A percentile compares a stretch with the other conserved stretches of the same genome.
Conservation (phyloP, 2,888 invertebrate species). For the Caenorhabditis japonica region DNA sequence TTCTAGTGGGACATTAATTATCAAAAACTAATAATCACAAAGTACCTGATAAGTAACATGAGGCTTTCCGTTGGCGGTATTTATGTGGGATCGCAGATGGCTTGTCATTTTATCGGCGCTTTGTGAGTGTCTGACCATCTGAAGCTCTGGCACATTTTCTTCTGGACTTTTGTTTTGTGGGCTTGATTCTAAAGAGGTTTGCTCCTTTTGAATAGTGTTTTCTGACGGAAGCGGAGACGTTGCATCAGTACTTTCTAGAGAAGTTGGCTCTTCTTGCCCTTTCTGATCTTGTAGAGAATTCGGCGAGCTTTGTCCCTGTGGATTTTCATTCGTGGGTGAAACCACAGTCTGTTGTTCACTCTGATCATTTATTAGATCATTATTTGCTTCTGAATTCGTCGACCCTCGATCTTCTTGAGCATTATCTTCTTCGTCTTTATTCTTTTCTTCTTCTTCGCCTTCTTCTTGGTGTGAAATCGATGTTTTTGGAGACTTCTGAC, state of each 20-base stretch:
- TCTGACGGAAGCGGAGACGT: no score
- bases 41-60: constrained; percentile 45
- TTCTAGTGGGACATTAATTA: no score
- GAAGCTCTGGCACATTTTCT: constrained; percentile 3
- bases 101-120: constrained; percentile 26
- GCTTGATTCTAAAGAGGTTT: background rate
- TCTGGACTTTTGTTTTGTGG: background rate
- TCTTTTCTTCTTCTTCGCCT: background rate
- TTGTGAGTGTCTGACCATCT: background rate
- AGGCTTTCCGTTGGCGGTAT: constrained; percentile 38
- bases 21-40: no score
- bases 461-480: background rate
- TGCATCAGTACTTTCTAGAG: no score
- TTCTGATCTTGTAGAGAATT: background rate
- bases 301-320: no score
- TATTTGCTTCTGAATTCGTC: background rate
- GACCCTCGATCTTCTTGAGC: no score
- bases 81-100: constrained; percentile 42
- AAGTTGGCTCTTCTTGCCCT: no score
- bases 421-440: constrained; percentile 8
- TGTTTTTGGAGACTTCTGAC: constrained; percentile 6
- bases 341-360: constrained; percentile 12
- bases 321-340: no score
- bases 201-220: no score
- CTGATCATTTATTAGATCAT: constrained; percentile 7